Conservation (phyloP, 1,140 invertebrate species). For the Oryzaephilus surinamensis region DNA sequence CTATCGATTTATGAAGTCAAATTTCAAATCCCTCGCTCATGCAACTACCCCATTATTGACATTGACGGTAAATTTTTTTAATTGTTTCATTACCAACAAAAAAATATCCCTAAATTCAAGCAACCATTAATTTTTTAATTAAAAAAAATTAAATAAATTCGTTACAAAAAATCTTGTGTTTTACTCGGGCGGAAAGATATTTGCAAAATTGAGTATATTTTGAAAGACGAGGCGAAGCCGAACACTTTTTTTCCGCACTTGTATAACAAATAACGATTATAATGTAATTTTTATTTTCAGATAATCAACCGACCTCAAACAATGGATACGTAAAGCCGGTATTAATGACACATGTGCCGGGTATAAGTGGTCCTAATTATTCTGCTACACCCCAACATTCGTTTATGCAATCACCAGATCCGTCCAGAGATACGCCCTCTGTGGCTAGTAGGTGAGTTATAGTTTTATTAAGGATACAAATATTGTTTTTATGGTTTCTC, state of each 20-base stretch:
- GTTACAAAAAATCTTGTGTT: no score
- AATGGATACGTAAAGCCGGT: slow-evolving; percentile 84
- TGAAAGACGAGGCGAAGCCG: no score
- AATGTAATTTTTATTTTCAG: slow-evolving; percentile 37
- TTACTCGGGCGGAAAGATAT: no score
- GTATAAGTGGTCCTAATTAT: slow-evolving; percentile 50
- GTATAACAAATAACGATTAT: no score
- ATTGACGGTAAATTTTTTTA: no score
- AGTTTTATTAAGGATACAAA: slow-evolving; percentile 6
- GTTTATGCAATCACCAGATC: slow-evolving; percentile 55
- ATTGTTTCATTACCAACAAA: background rate
- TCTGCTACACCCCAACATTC: slow-evolving; percentile 52
- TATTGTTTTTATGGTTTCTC: background rate
- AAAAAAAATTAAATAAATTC: background rate
- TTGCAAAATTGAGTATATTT: no score
- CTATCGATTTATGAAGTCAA: no score
- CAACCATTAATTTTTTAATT: no score
- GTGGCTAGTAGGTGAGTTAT: slow-evolving; percentile 48
- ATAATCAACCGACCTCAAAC: slow-evolving; percentile 53
- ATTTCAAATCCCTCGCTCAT: no score
- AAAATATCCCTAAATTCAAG: no score
- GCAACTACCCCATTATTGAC: no score
- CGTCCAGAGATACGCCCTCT: slow-evolving; percentile 57
- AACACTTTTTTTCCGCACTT: no score
- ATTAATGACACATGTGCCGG: slow-evolving; percentile 73